Base-by-base conservation (phyloP, 2,113 vertebrate species). In the Melanostigma gelatinosum region DNA sequence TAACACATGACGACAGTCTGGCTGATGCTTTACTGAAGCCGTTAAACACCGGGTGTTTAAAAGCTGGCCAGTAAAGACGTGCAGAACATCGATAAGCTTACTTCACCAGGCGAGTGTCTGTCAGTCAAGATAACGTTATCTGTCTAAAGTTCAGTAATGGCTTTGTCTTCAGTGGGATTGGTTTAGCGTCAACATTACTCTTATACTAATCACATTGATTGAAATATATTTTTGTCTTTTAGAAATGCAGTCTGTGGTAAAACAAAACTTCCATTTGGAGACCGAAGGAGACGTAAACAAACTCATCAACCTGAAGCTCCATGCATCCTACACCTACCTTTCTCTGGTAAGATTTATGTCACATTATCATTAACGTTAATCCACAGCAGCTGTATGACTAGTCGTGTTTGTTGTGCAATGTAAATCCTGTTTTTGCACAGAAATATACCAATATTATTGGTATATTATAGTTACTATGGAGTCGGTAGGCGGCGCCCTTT, bases 241-340 rank as follows among this genome's bases (percentile, higher is more conserved):
- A 93, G 92, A 94, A 57, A 95, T 95, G 95, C 94, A 94, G 89
- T 93, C 93, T 27, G 69, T 46, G 6, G 83, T 95, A 0, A 94
- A 87, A 84, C 93, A 95, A 60, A 95, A 95, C 90, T 67, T 93
- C 42, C 92, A 95, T 66, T 34, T 74, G 7, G 94, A 95, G 32
- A 90, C 83, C 10, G 95, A 95, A 73, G 90, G 36, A 8, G 93
- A 94, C 76, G 1, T 95, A 63, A 95, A 95, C 88, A 94, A 93
- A 71, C 89, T 95, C 12, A 70, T 94, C 85, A 94, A 95, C 84
- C 70, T 90, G 70, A 95, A 95, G 77, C 91, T 95, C 66, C 88
- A 52, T 8, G 93, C 94, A 2, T 94, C 94, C 34, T 95, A 95
- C 81, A 92, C 93, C 18, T 94, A 88, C 77, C 90, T 94, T 15